A percentile compares a stretch with the other conserved stretches of the same genome.
phyloP scores from a whole-genome alignment of 2,888 invertebrate genomes.

The Chrysolina americana region DNA sequence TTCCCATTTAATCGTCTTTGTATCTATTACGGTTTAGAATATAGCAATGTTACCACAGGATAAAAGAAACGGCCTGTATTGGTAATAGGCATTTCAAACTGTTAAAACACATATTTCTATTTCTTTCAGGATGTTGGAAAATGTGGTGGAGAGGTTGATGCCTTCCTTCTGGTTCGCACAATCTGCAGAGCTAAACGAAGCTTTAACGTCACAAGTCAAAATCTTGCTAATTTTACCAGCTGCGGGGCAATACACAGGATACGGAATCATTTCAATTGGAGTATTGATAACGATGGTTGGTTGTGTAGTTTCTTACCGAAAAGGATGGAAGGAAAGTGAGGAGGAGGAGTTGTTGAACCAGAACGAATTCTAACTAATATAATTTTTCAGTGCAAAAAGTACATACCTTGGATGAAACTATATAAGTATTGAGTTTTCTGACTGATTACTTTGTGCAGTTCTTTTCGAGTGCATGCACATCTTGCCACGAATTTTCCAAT shows the following conservation, averaged over 20 bases:
- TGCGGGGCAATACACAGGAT: constrained; percentile 73
- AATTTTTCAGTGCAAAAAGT: constrained; percentile 42
- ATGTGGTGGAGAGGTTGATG: constrained; percentile 74
- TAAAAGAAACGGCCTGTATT: too few species aligned
- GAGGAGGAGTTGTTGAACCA: constrained; percentile 63
- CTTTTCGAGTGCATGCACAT: neutral
- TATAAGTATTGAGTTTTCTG: constrained; percentile 4
- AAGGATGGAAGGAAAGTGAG: constrained; percentile 65
- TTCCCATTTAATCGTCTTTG: too few species aligned
- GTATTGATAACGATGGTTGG: constrained; percentile 65
- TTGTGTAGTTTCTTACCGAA: constrained; percentile 62
- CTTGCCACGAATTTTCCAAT: neutral
- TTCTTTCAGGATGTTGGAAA: constrained; percentile 72
- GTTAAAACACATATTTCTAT: neutral
- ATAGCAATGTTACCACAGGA: too few species aligned
- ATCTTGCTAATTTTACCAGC: constrained; percentile 72
- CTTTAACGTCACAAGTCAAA: constrained; percentile 73
- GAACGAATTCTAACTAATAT: constrained; percentile 50
- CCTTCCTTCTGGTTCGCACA: constrained; percentile 87
- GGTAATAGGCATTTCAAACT: too few species aligned
- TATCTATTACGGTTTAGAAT: too few species aligned
- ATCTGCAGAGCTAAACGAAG: constrained; percentile 73
- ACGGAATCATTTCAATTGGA: constrained; percentile 71
- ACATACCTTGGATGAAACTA: constrained; percentile 17
- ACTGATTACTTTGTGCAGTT: neutral